Conservation (phyloP, 2,888 invertebrate species). For the Drosophila lutescens region DNA sequence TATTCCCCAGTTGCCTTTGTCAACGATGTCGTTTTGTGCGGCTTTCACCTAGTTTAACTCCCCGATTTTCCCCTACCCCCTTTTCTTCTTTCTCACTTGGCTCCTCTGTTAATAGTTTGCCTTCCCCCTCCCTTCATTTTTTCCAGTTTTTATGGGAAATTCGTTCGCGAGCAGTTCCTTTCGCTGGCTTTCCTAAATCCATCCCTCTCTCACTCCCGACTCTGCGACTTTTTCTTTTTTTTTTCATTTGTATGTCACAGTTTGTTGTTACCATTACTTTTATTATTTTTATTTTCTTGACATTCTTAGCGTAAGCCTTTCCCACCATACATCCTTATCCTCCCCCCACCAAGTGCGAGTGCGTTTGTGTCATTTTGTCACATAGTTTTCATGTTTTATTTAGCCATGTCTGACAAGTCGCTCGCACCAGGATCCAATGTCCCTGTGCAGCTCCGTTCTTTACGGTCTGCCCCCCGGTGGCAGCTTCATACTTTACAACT, state of each 20-base stretch:
- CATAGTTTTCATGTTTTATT: slow-evolving; percentile 80
- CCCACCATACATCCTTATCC: not conserved
- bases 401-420: slow-evolving; percentile 47
- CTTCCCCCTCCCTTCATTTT: slow-evolving; percentile 22
- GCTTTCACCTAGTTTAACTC: slow-evolving; percentile 62
- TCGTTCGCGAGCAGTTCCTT: slow-evolving; percentile 26
- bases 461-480: slow-evolving; percentile 44
- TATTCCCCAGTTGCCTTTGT: slow-evolving; percentile 39
- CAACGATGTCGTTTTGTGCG: slow-evolving; percentile 54
- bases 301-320: slow-evolving; percentile 60
- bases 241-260: slow-evolving; percentile 69
- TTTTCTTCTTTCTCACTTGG: slow-evolving; percentile 2
- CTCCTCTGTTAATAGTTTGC: slow-evolving; percentile 39
- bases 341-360: slow-evolving; percentile 11
- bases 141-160: slow-evolving; percentile 30
- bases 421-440: slow-evolving; percentile 25
- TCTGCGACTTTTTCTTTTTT: slow-evolving; percentile 12
- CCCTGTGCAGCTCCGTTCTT: slow-evolving; percentile 39
- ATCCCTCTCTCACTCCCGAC: slow-evolving; percentile 20
- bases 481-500: slow-evolving; percentile 36
- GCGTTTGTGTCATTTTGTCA: slow-evolving; percentile 67
- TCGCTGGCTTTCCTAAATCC: slow-evolving; percentile 13
- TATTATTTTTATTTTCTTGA: slow-evolving; percentile 73
- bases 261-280: slow-evolving; percentile 65
- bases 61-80: not conserved